These are phyloP conservation scores for Drosophila lacicola DNA, from an alignment of 2,888 invertebrate species.

Conservation along the genomic window DNA sequence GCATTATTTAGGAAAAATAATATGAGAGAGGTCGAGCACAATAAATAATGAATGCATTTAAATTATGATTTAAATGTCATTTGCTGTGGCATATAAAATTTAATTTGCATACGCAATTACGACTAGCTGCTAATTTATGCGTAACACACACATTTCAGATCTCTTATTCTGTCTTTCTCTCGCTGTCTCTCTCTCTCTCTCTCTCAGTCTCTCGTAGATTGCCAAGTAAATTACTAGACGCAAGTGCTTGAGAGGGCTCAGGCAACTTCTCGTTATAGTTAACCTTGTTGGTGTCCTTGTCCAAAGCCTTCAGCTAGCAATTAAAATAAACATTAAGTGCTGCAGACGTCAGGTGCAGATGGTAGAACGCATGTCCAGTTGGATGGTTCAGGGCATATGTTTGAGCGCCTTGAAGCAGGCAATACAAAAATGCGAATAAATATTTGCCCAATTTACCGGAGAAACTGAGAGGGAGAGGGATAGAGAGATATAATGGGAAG, in stretches of 20 bases:
- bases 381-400: constrained; percentile 14
- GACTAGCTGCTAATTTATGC: constrained; percentile 64
- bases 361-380: constrained; percentile 22
- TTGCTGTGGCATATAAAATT: constrained; percentile 50
- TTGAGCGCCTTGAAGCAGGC: constrained; percentile 2
- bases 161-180: background rate
- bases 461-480: no score
- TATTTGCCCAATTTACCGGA: constrained; percentile 57
- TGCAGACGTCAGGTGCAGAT: constrained; percentile 50
- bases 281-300: constrained; percentile 34
- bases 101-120: constrained; percentile 74
- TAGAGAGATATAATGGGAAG: no score
- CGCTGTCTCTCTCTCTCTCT: background rate
- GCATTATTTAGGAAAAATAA: constrained; percentile 17
- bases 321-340: constrained; percentile 61
- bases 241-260: constrained; percentile 2
- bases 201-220: background rate
- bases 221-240: constrained; percentile 20
- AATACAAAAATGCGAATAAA: constrained; percentile 64
- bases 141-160: background rate
- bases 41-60: constrained; percentile 56
- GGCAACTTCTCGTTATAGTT: constrained; percentile 18
- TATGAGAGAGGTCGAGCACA: constrained; percentile 32
- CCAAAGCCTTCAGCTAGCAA: constrained; percentile 46
- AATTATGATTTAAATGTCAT: constrained; percentile 65